Percentiles rank a stretch among this genome's conserved stretches.
Evolutionary conservation across 2,888 invertebrate genomes (phyloP).

Genomic region (Xestia ashworthii): DNA sequence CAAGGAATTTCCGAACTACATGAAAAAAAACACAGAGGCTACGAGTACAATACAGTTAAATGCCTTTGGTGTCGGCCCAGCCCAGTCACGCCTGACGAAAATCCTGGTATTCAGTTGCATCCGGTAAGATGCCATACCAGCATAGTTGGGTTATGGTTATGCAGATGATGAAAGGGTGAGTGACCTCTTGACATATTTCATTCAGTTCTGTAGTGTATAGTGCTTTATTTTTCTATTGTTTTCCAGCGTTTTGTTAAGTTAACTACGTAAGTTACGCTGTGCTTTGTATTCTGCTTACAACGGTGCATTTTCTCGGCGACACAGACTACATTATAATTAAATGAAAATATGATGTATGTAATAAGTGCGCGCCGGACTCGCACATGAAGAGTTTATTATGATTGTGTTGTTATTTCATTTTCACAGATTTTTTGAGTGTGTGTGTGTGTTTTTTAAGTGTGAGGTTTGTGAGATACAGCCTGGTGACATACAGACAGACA

Average conservation of each 20-base stretch:
- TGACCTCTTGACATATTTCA: conserved; percentile 10
- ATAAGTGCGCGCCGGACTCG: no score
- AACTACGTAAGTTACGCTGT: conserved; percentile 10
- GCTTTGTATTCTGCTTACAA: conserved; percentile 6
- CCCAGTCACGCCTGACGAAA: not conserved
- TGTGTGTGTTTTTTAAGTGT: no score
- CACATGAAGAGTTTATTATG: no score
- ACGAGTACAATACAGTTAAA: not conserved
- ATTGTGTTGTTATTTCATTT: no score
- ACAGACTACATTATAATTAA: not conserved
- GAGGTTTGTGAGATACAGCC: no score
- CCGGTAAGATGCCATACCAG: not conserved
- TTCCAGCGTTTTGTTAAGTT: not conserved
- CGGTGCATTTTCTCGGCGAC: conserved; percentile 5
- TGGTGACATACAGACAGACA: no score
- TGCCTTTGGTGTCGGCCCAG: not conserved
- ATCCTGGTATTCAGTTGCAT: not conserved
- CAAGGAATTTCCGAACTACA: no score
- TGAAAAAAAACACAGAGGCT: no score
- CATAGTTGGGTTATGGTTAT: not conserved
- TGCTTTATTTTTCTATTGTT: conserved; percentile 14
- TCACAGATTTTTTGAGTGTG: no score
- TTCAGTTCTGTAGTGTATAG: not conserved
- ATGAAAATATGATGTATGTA: not conserved
- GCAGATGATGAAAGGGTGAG: not conserved